These are phyloP conservation scores for Agrotis puta DNA, from an alignment of 2,888 invertebrate genomes.

Conservation along the genomic window DNA sequence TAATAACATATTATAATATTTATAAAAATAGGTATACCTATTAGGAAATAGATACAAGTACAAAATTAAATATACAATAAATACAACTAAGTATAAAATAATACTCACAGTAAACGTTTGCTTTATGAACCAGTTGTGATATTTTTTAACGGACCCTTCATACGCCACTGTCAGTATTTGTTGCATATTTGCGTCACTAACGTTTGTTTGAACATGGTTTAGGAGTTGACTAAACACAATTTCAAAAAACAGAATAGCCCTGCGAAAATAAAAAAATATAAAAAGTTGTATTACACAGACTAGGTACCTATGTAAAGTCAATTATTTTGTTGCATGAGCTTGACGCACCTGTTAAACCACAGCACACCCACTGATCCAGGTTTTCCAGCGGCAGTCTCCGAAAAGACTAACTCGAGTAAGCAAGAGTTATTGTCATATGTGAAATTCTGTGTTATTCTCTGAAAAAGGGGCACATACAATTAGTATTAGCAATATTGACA, in stretches of 20 bases:
- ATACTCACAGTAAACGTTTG: constrained; percentile 93
- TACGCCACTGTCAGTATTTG: constrained; percentile 93
- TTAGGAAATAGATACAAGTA: not conserved
- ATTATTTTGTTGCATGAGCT: not conserved
- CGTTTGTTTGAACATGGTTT: constrained; percentile 83
- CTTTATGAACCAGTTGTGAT: constrained; percentile 95
- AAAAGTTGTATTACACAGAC: not conserved
- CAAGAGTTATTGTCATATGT: constrained; percentile 89
- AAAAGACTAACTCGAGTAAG: constrained; percentile 93
- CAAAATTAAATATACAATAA: too few species aligned
- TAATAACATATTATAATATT: too few species aligned
- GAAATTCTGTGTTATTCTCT: constrained; percentile 92
- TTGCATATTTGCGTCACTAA: constrained; percentile 90
- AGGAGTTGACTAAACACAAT: constrained; percentile 91
- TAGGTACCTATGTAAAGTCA: too few species aligned
- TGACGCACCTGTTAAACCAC: constrained; percentile 93
- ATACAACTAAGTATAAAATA: too few species aligned
- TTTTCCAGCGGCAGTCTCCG: constrained; percentile 90
- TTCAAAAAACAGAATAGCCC: constrained; percentile 92
- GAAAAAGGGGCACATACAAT: constrained; percentile 55
- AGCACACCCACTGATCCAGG: constrained; percentile 92
- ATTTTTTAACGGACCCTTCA: constrained; percentile 93
- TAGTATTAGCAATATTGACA: not conserved
- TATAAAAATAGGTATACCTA: too few species aligned
- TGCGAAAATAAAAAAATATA: constrained; percentile 71